phyloP scores from a whole-genome alignment of 2,113 vertebrate species.

The Hiodon alosoides region DNA sequence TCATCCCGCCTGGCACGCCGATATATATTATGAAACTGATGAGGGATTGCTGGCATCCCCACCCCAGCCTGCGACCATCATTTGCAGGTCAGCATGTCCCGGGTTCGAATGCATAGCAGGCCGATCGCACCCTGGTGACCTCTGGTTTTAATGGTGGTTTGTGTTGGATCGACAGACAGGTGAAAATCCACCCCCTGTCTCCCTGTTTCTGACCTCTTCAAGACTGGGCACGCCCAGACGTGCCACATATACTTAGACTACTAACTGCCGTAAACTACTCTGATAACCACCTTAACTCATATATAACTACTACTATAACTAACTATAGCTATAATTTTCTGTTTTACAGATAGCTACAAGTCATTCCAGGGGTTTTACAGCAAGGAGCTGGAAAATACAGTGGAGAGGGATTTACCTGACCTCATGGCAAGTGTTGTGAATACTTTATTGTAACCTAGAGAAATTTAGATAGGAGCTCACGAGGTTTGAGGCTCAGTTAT shows the following conservation, averaged over 20 bases:
- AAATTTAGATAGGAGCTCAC: no score
- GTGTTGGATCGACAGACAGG: no score
- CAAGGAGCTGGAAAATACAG: constrained; percentile 46
- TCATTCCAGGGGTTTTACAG: constrained; percentile 71
- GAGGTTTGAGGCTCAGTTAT: no score
- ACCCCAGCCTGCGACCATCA: constrained; percentile 62
- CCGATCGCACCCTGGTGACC: no score
- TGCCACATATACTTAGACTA: no score
- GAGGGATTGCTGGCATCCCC: constrained; percentile 68
- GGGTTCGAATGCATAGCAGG: neutral
- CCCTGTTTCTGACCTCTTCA: no score
- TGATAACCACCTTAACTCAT: neutral
- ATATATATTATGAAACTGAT: constrained; percentile 66
- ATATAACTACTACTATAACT: neutral
- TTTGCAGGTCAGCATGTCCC: constrained; percentile 65
- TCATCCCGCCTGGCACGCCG: constrained; percentile 60
- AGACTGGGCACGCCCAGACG: no score
- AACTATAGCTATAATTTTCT: neutral
- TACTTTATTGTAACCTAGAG: neutral
- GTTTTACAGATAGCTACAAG: constrained; percentile 64
- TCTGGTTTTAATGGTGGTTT: no score
- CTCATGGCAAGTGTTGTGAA: constrained; percentile 64
- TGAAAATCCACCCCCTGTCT: no score
- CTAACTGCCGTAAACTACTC: no score
- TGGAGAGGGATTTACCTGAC: constrained; percentile 64